These are phyloP conservation scores for Aleiodes alternator DNA, from an alignment of 2,888 invertebrate species.

Conservation along the genomic window DNA sequence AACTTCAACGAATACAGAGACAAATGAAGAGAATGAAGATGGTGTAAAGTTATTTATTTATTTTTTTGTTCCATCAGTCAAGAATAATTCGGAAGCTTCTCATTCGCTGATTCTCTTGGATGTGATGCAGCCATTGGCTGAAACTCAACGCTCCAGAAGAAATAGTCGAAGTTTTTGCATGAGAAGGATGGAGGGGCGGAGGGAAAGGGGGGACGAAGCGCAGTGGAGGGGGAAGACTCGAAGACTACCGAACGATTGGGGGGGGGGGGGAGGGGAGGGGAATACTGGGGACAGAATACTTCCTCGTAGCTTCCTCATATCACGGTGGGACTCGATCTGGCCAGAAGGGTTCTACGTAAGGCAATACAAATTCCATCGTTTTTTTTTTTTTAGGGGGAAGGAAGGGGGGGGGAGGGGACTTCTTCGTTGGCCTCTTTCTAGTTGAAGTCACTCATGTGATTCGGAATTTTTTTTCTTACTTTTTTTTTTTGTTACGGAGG, in stretches of 20 bases:
- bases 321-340: constrained; percentile 27
- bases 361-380: no score
- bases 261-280: constrained; percentile 50
- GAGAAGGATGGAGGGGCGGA: no score
- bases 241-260: constrained; percentile 4
- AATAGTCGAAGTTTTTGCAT: constrained; percentile 64
- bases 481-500: no score
- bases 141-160: constrained; percentile 57
- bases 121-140: constrained; percentile 20
- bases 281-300: constrained; percentile 59
- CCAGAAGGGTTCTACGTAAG: constrained; percentile 5
- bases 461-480: no score
- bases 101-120: constrained; percentile 55
- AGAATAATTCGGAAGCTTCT: constrained; percentile 39
- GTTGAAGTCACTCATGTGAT: no score
- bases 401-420: background rate
- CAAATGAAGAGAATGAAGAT: constrained; percentile 38
- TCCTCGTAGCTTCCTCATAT: constrained; percentile 68
- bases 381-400: background rate
- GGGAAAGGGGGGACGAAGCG: no score
- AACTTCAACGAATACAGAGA: constrained; percentile 14
- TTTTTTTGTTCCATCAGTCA: constrained; percentile 40
- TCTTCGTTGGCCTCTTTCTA: background rate
- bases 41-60: background rate
- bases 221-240: no score